phyloP scores from a whole-genome alignment of 1,140 invertebrate species.

The Dufourea novaeangliae region DNA sequence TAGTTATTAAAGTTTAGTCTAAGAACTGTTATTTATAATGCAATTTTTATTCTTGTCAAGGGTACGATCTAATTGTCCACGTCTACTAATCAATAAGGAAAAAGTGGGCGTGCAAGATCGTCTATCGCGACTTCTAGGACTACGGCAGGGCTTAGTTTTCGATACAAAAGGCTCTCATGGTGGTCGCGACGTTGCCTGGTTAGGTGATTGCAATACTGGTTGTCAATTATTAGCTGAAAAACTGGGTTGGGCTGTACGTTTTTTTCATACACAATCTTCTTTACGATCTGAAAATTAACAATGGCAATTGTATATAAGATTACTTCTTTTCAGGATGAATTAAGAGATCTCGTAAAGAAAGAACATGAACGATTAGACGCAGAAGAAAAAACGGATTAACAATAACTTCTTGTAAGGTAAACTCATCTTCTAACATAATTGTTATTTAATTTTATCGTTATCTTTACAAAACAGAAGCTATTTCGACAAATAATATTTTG shows the following conservation, averaged over 20 bases:
- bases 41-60: slow-evolving; percentile 77
- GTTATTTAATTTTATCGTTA: neutral
- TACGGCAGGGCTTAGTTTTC: slow-evolving; percentile 85
- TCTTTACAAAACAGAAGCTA: slow-evolving; percentile 2
- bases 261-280: slow-evolving; percentile 38
- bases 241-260: slow-evolving; percentile 90
- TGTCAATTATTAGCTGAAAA: slow-evolving; percentile 89
- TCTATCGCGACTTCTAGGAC: slow-evolving; percentile 82
- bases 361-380: slow-evolving; percentile 82
- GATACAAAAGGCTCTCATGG: slow-evolving; percentile 83
- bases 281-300: neutral
- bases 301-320: neutral
- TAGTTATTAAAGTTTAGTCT: neutral
- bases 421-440: neutral
- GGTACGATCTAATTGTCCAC: slow-evolving; percentile 87
- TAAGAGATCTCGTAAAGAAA: slow-evolving; percentile 82
- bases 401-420: neutral
- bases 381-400: slow-evolving; percentile 33
- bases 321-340: slow-evolving; percentile 82
- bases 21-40: slow-evolving; percentile 28
- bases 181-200: slow-evolving; percentile 90
- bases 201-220: slow-evolving; percentile 95
- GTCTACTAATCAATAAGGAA: slow-evolving; percentile 93
- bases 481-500: slow-evolving; percentile 8
- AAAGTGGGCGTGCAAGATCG: slow-evolving; percentile 85